Base-by-base conservation (phyloP, 2,113 vertebrate species). In the Papio anubis region DNA sequence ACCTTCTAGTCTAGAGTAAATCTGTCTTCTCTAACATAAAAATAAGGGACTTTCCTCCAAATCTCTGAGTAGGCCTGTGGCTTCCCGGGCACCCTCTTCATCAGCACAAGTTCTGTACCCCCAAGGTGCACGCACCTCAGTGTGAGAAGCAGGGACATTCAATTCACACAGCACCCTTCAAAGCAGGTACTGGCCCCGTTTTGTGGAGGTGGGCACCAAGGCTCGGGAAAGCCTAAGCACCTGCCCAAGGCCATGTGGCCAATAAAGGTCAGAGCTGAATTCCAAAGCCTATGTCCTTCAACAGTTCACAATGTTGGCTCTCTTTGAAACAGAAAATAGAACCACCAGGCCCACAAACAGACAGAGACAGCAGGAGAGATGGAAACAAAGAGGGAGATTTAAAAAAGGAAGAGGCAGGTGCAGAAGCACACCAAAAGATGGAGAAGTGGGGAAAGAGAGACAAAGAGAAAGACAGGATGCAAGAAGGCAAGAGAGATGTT, bases 301-400 rank as follows among this genome's bases (percentile, higher is more conserved):
- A 66, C 3, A 50, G 64, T 21, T 92, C 50, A 70, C 57, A 82
- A 57, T 11, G 50, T 38, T 27, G 10, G 45, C 52, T 86, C 66
- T 40, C 93, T 95, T 20, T 72, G 92, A 94, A 84, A 96, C 48
- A 93, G 50, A 68, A 88, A n/a, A 66, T 0, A 75, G 85, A 94
- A 43, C 45, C 50, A 52, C 8, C 14, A 45, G 18, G 82, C 40
- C 68, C 83, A 87, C 40, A 61, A 21, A 95, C 78, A 52, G 30
- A 86, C n/a, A 75, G 50, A 64, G 64, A 61, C 3, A 57, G 23
- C 32, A 52, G 38, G 50, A 85, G 11, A 88, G 35, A 80, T 0
- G 12, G 89, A 82, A 45, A 87, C n/a, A 61, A 43, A 81, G 57
- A 84, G 5, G 2, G 23, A 43, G 43, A 83, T 18, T 64, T 61